phyloP scores from a whole-genome alignment of 1,140 invertebrate genomes.

The Streblospio benedicti region DNA sequence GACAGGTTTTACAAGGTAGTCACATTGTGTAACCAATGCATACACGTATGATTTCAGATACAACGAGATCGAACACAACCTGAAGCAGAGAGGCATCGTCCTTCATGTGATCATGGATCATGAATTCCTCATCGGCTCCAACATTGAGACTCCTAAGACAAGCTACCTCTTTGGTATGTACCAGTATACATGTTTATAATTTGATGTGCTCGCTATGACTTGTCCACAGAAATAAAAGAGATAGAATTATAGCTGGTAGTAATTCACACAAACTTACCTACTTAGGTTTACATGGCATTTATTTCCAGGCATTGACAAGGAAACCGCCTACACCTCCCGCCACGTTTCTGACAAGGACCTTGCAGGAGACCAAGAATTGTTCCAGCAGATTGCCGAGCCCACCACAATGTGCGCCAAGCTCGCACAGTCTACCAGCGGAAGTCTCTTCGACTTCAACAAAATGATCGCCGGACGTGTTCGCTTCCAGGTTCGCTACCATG shows the following conservation, averaged over 20 bases:
- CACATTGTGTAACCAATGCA: too few relatives aligned
- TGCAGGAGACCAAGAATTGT: slow-evolving; percentile 58
- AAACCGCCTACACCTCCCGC: slow-evolving; percentile 65
- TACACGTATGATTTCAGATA: too few relatives aligned
- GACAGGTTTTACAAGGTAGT: too few relatives aligned
- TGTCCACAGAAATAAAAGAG: too few relatives aligned
- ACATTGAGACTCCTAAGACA: slow-evolving; percentile 10
- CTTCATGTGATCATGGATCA: slow-evolving; percentile 68
- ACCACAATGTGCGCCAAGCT: slow-evolving; percentile 68
- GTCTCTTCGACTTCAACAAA: slow-evolving; percentile 41
- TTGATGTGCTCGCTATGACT: too few relatives aligned
- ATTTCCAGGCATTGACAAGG: slow-evolving; percentile 65
- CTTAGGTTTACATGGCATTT: too few relatives aligned
- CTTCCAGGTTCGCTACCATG: too few relatives aligned
- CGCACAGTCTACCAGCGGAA: slow-evolving; percentile 73
- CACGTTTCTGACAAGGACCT: slow-evolving; percentile 55
- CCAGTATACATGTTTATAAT: too few relatives aligned
- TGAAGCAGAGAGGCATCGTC: slow-evolving; percentile 64
- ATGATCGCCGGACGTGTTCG: slow-evolving; percentile 31
- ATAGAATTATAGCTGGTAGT: too few relatives aligned
- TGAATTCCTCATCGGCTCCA: slow-evolving; percentile 23
- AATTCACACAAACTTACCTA: too few relatives aligned
- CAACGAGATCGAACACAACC: slow-evolving; percentile 63
- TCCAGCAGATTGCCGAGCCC: slow-evolving; percentile 63
- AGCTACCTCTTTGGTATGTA: too few relatives aligned